Evolutionary conservation across 2,888 invertebrate genomes (phyloP).

Genomic region (Theristus sp.): DNA sequence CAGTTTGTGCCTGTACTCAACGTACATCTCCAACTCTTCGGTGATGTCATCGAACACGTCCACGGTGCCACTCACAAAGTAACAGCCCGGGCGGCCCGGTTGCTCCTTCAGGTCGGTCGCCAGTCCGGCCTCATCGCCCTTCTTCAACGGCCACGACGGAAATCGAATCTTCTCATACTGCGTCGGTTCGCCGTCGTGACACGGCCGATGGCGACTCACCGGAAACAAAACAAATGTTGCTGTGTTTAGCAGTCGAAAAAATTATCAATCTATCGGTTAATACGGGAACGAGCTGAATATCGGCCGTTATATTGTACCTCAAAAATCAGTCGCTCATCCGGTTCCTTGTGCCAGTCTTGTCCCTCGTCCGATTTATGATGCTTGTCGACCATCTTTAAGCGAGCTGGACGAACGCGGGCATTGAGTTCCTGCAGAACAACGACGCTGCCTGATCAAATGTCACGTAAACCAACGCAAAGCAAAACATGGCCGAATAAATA

Average conservation of each 20-base stretch:
- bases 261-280: too few species aligned
- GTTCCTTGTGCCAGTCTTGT: background rate
- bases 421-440: too few species aligned
- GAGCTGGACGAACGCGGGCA: too few species aligned
- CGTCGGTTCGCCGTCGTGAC: background rate
- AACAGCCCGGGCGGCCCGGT: background rate
- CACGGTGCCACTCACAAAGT: background rate
- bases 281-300: too few species aligned
- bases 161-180: background rate
- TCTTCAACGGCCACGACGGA: too few species aligned
- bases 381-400: background rate
- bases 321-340: background rate
- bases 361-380: background rate
- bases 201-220: background rate
- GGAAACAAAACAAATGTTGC: background rate
- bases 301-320: background rate
- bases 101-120: background rate
- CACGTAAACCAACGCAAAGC: too few species aligned
- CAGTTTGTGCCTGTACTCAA: background rate
- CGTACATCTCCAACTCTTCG: background rate
- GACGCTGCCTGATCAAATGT: too few species aligned
- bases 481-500: too few species aligned
- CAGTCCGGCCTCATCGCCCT: background rate
- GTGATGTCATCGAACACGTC: background rate
- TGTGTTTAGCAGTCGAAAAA: too few species aligned